Base-by-base conservation (phyloP, 2,113 vertebrate species). In the Plecotus auritus region DNA sequence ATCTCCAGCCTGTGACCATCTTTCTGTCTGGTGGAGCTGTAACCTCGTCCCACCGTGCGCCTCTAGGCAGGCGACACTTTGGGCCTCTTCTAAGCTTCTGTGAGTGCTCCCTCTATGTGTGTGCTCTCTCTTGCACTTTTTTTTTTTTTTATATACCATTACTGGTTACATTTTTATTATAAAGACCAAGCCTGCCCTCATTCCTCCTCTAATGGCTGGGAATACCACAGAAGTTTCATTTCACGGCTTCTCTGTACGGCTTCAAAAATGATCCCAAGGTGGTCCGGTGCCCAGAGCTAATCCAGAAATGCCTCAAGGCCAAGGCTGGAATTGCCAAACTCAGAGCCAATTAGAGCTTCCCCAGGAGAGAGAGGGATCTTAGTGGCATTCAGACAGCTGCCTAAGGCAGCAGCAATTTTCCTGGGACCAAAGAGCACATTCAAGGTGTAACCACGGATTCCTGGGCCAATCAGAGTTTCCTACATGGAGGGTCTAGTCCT, bases 241-340 rank as follows among this genome's bases (percentile, higher is more conserved):
- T 87, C 45, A 87, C 14, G 6, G 6, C 23, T 83, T 69, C 49
- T 92, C 13, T 76, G 26, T 32, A n/a, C 5, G 85, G 42, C 16
- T 54, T 93, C 6, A 49, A 82, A 93, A 91, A 51, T 37, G 67
- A 91, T 16, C 40, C 67, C 69, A 61, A 77, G 61, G 47, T 67
- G 37, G 9, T 11, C 16, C 61, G n/a, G 22, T 37, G 12, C 16
- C 26, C 47, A 86, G 86, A 86, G 26, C 22, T 70, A 54, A 78
- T 87, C 16, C 49, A 67, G 90, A 90, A 80, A 87, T 74, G 56
- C 54, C 81, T 47, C 5, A 5, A 84, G 42, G 45, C 78, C n/a
- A 85, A 72, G 32, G 67, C n/a, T 66, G 35, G 78, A 72, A 88
- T 45, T 54, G 70, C 40, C 74, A 83, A 54, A 74, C 28, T 9